Evolutionary conservation across 1,140 invertebrate genomes (phyloP), one percentile per base, ranked within the genome.

Genomic region (Colletes gigas): DNA sequence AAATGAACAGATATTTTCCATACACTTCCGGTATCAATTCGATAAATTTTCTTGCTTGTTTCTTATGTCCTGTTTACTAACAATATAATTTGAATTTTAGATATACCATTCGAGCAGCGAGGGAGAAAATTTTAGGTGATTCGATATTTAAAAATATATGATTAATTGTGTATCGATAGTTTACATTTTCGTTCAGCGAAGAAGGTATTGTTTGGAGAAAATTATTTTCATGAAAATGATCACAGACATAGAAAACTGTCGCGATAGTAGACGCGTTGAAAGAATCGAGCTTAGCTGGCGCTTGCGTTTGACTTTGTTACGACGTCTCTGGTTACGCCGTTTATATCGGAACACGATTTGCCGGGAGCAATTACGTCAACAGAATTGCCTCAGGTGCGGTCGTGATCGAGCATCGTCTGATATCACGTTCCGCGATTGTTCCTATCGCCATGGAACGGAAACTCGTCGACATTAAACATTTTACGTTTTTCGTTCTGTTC

Each of bases 401-500:
- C n/a, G 6, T 21, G 3, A 59, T 66, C 19, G 50, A 67, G n/a
- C 52, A 39, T 52, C 19, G 41, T 50, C n/a, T 30, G 21, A 10
- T 66, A 75, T 73, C 44, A 54, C 44, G n/a, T n/a, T 41, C 30
- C 21, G 10, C 39, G 30, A 14, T 68, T 71, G 44, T 60, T 54
- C 14, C 12, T 21, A 21, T 67, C 65, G 14, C n/a, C 21, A 85
- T 86, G 84, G 72, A 50, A 21, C n/a, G 17, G 21, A 62, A 78
- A 47, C 39, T 41, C 39, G 62, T 73, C 52, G 54, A 52, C 9
- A 52, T 74, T 12, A n/a, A 17, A 7, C 47, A 17, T 9, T 67
- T 75, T 10, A 30, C n/a, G 8, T 62, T 66, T n/a, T 9, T 85
- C 6, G 0, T 66, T 41, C 17, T 78, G 0, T 47, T 82, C 7